A percentile compares a stretch with the other conserved stretches of the same genome.
Evolutionary conservation across 2,113 vertebrate species (phyloP).

Genomic region (Hepsetus odoe): DNA sequence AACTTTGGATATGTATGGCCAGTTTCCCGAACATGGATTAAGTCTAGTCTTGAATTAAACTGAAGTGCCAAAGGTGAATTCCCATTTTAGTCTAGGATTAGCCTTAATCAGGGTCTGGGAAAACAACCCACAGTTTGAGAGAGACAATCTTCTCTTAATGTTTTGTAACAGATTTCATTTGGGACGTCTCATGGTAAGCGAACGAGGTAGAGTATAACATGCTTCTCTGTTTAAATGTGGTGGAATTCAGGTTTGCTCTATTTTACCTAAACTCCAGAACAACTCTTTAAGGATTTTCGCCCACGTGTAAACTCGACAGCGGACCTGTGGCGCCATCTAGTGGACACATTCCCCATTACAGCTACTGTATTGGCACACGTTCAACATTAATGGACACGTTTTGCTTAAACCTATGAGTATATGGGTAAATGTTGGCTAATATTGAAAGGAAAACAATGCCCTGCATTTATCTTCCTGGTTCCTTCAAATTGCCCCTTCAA

Average conservation of each 20-base stretch:
- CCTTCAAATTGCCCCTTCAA: too few relatives aligned
- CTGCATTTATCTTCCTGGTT: too few relatives aligned
- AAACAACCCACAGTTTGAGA: too few relatives aligned
- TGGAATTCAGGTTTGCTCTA: neutral
- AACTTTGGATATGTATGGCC: too few relatives aligned
- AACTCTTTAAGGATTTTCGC: neutral
- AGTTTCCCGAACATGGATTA: too few relatives aligned
- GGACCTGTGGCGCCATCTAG: neutral
- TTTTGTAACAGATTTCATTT: neutral
- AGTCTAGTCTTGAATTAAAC: too few relatives aligned
- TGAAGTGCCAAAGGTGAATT: too few relatives aligned
- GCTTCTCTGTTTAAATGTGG: neutral
- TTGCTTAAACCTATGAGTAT: neutral
- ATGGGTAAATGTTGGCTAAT: too few relatives aligned
- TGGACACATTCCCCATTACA: neutral
- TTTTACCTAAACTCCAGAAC: neutral
- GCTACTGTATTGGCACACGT: neutral
- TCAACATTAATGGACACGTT: neutral
- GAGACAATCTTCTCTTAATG: too few relatives aligned
- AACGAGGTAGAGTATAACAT: neutral
- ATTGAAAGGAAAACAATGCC: too few relatives aligned
- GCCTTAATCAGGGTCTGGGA: too few relatives aligned
- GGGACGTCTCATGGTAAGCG: neutral
- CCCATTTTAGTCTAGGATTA: too few relatives aligned
- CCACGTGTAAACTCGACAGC: rapidly evolving